Conservation (phyloP, 1,140 invertebrate species). For the Micrasema minimum region DNA sequence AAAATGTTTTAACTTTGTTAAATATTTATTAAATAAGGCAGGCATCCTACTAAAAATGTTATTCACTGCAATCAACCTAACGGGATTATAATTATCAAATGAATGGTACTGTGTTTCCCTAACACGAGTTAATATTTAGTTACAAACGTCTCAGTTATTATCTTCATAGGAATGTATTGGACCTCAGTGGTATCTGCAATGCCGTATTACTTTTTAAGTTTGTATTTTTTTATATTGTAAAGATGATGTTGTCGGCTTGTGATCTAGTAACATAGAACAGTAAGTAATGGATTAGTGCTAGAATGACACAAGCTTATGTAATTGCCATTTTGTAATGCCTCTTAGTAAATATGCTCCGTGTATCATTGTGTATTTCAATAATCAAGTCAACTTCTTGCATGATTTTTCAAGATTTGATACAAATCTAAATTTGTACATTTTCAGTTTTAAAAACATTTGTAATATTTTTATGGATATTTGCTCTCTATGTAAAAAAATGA, state of each 20-base stretch:
- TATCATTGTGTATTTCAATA: slow-evolving; percentile 28
- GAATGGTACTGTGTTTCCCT: too few relatives aligned
- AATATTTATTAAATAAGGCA: too few relatives aligned
- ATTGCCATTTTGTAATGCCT: slow-evolving; percentile 39
- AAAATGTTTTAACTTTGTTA: too few relatives aligned
- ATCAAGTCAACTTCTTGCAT: not conserved
- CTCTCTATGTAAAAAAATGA: slow-evolving; percentile 29
- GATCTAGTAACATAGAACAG: slow-evolving; percentile 9
- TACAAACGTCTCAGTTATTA: too few relatives aligned
- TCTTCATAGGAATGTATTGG: not conserved
- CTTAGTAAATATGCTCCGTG: slow-evolving; percentile 12
- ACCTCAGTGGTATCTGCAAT: slow-evolving; percentile 18
- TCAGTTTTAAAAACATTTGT: slow-evolving; percentile 2
- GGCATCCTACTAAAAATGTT: too few relatives aligned
- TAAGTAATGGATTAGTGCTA: not conserved
- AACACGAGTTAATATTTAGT: too few relatives aligned
- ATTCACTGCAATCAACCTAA: too few relatives aligned
- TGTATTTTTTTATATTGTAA: slow-evolving; percentile 24
- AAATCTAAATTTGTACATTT: not conserved
- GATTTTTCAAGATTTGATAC: slow-evolving; percentile 13
- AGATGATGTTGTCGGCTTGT: slow-evolving; percentile 28
- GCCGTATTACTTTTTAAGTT: slow-evolving; percentile 29
- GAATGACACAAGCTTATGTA: slow-evolving; percentile 27
- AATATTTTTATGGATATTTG: slow-evolving; percentile 19
- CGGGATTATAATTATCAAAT: too few relatives aligned